Evolutionary conservation across 92 coral and sea anemone species (phyloP), one percentile per base, ranked within the genome.

Genomic region (Hydrozoanthus gracilis): DNA sequence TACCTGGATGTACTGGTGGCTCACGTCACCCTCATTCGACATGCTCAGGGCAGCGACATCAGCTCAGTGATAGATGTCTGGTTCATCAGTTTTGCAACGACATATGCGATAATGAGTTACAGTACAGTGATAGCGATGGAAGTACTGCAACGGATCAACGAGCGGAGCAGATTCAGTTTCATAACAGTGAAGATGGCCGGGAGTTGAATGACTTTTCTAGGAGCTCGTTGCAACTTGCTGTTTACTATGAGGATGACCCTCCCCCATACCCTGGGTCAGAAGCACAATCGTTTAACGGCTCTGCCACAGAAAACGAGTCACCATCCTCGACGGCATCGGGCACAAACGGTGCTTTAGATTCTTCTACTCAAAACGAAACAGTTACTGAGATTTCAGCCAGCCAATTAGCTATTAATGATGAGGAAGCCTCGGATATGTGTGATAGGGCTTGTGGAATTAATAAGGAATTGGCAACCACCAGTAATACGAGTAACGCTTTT

Each of bases 241-340:
- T 65, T 45, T 10, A 13, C 12, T 65, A 14, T 15, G 60, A 62
- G 2, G 45, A 80, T 5, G 85, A 65, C 3, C 85, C 85, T 3
- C 85, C 85, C 0, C 85, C 85, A 1, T 80, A 80, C 20, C 85
- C 85, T 47, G 73, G 16, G 49, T 16, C 61, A 49, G 85, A 79
- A 79, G 49, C 55, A 14, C 84, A 46, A 44, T 9, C 72, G 5
- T n/a, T 39, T 46, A 4, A 56, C 46, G 84, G n/a, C n/a, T n/a
- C 72, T 62, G 72, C 64, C 52, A 47, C 62, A 12, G 58, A 48
- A 18, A 47, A 13, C 4, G 85, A 65, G 45, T 80, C n/a, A 10
- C 6, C 74, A 10, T 48, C 58, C 6, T 39, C 65, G 20, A 46
- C 18, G 6, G 5, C 51, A 8, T 39, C 44, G 83, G 27, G 46